Percentiles rank a stretch among this genome's conserved stretches.
Evolutionary conservation across 2,797 vertebrate species (phyloP).

Genomic region (Aldrovandia affinis): DNA sequence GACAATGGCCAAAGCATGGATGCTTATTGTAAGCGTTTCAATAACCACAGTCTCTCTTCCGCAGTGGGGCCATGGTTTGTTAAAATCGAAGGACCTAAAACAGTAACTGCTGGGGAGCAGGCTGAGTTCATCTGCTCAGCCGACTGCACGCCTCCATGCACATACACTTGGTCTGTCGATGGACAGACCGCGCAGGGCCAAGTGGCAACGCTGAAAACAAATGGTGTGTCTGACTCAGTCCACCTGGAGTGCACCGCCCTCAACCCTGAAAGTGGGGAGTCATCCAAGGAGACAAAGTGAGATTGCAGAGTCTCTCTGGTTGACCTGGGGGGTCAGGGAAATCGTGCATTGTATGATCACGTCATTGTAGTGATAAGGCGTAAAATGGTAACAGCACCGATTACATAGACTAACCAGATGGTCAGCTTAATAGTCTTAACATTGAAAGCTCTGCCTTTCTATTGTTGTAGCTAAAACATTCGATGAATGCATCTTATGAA

Average conservation of each 20-base stretch:
- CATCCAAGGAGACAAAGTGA: background rate
- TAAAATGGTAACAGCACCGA: no score
- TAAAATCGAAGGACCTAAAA: background rate
- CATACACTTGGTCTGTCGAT: slow-evolving; percentile 14
- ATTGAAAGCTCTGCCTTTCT: no score
- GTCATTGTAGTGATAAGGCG: no score
- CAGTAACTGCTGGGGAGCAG: background rate
- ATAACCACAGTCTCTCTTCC: background rate
- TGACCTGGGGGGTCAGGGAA: background rate
- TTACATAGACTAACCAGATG: no score
- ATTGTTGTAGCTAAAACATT: no score
- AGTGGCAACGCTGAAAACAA: background rate
- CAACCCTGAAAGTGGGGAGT: slow-evolving; percentile 9
- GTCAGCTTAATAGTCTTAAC: no score
- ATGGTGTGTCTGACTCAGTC: background rate
- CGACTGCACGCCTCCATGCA: slow-evolving; percentile 24
- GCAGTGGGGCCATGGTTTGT: background rate
- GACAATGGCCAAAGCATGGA: no score
- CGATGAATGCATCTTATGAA: no score
- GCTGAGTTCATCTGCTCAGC: slow-evolving; percentile 7
- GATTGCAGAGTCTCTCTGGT: background rate
- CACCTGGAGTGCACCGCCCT: slow-evolving; percentile 8
- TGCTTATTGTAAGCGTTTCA: no score
- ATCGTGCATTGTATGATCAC: no score
- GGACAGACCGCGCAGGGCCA: background rate